Evolutionary conservation across 2,888 invertebrate genomes (phyloP), one percentile per base, ranked within the genome.

Genomic region (Aquatica leii): DNA sequence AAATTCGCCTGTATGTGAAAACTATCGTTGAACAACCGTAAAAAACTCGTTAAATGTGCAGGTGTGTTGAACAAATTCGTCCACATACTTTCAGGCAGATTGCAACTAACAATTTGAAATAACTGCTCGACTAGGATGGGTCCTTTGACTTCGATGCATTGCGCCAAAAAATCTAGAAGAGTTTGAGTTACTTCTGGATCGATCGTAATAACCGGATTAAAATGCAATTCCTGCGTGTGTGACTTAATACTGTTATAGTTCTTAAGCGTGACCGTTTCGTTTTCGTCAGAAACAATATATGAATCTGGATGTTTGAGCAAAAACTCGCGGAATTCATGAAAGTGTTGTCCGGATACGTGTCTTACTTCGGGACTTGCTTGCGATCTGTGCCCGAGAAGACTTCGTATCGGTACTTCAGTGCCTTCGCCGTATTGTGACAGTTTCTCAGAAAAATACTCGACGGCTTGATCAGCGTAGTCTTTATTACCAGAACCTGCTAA

Each of bases 291-390:
- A 49, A 97, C 91, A 62, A 90, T 88, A 81, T 97, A 97, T 60
- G 90, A 88, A 69, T 94, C 93, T 0, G 93, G 88, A 80, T 94
- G 94, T 78, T 92, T 91, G 66, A 87, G 76, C 12, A 97, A 85
- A 81, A 97, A 97, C 68, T 97, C 96, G 48, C 80, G 74, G 81
- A 97, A 97, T 82, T 97, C 97, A 81, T 93, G 93, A 77, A 95
- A 93, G 80, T 96, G 95, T 81, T 97, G 95, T 12, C 90, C 93
- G 70, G 97, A 97, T 76, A 97, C 95, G 82, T 97, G 95, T 67
- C 98, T 89, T 71, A 99, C 97, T 86, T 98, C 98, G 12, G 95
- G 95, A 64, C 97, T 94, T 17, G 98, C 98, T 83, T 95, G 97
- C 70, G 95, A 95, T 69, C 97, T 88, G 83, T 98, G 98, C 0